Evolutionary conservation across 2,888 invertebrate genomes (phyloP), one percentile per base, ranked within the genome.

Genomic region (Cheilosia scutellata): DNA sequence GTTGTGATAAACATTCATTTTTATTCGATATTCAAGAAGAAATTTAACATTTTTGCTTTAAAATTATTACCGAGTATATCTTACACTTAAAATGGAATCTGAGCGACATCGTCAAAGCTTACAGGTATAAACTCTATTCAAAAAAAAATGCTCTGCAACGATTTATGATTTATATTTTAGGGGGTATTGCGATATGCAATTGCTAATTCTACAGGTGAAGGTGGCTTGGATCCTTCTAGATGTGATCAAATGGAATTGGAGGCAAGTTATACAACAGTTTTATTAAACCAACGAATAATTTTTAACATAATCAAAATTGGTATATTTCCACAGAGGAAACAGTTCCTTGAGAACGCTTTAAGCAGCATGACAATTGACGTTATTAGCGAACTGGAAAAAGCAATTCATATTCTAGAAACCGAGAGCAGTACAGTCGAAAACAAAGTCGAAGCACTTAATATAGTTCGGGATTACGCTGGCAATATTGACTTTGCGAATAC

Each of bases 401-500:
- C 95, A 57, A 94, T 97, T 5, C 92, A 93, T 82, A 91, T 94
- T 0, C 92, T 97, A 9, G 93, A 94, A 0, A 92, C 94, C 0
- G 92, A 94, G 0, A 92, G 94, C 0, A 93, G 93, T 31, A 93
- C 93, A 65, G 88, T 91, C 9, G 93, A 93, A 4, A 93, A 95
- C 74, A 94, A 95, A 0, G 91, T 93, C 0, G 94, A 92, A n/a
- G 95, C 96, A 0, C 93, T 97, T n/a, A 95, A 95, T 37, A 93
- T 93, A 44, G 93, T 97, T 20, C 90, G 94, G 20, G 96, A 96
- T 65, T 94, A 94, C 89, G 94, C 96, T 63, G 96, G 96, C 90
- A 95, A 95, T 87, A 94, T 97, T 51, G 97, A 98, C 92, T 93
- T 95, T 77, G 96, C 97, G 1, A 96, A 96, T 91, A 97, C 97